These are phyloP conservation scores for Gallinago stenura DNA, from an alignment of 2,797 vertebrate species.

Conservation along the genomic window DNA sequence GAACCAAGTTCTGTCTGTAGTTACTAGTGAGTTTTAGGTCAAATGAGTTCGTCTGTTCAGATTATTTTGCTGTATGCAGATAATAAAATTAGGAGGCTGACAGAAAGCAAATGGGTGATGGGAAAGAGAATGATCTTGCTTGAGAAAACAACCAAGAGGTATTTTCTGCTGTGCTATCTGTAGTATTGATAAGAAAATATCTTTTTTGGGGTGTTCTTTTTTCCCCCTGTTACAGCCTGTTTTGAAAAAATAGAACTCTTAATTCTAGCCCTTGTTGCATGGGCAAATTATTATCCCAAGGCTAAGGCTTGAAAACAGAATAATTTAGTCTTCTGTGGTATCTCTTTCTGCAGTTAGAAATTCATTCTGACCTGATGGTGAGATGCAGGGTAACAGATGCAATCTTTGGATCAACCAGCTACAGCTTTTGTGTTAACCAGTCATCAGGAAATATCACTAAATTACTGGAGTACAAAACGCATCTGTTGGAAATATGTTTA, in stretches of 20 bases:
- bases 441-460: constrained; percentile 34
- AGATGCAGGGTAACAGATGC: constrained; percentile 45
- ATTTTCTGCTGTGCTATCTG: not conserved
- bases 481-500: constrained; percentile 38
- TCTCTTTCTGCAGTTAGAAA: not conserved
- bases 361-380: not conserved
- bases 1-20: not conserved
- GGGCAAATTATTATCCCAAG: not conserved
- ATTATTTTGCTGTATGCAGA: not conserved
- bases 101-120: not conserved
- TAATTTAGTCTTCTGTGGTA: not conserved
- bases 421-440: constrained; percentile 26
- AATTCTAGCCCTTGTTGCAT: not conserved
- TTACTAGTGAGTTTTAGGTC: not conserved
- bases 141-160: not conserved
- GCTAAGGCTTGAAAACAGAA: not conserved
- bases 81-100: not conserved
- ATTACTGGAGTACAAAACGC: not conserved
- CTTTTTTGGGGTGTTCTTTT: no score
- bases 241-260: not conserved
- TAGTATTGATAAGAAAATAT: not conserved
- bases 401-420: constrained; percentile 43
- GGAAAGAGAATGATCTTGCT: not conserved
- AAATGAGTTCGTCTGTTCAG: no score
- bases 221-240: rapidly evolving